Evolutionary conservation across 2,797 vertebrate species (phyloP), one percentile per base, ranked within the genome.

Genomic region (Pelodytes ibericus): DNA sequence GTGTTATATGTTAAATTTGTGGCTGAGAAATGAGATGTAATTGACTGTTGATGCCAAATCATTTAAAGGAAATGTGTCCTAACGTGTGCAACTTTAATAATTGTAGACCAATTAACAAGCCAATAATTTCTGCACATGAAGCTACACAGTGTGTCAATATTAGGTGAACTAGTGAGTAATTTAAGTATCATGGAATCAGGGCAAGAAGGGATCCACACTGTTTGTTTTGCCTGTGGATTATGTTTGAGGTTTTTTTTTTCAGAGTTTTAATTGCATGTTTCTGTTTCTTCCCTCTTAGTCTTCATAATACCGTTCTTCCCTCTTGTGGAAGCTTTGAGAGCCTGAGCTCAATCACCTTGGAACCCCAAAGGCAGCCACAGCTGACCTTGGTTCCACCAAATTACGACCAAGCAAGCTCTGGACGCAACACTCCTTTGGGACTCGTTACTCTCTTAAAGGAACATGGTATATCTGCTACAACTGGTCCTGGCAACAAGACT

Each of bases 311-410:
- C 88, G 76, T 88, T 86, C 81, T 93, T 89, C 87, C 94, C 88
- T 82, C 92, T 90, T 85, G 87, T 94, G 83, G 92, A 88, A 89
- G 86, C 91, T 53, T 83, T 93, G 90, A 91, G 88, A 86, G 90
- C 84, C 44, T 95, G 87, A 94, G 65, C 68, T 61, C 84, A 6
- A 0, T 75, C 56, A 20, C n/a, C 33, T 31, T 66, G 31, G 6
- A 60, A 16, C 24, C 62, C 73, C 71, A 51, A 84, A n/a, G 61
- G 75, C 20, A 24, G 0, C 70, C 3, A 0, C 60, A 74, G 30
- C 67, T 20, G 1, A 81, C 66, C 1, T 25, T 27, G 27, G 24
- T 31, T 25, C n/a, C 57, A n/a, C 4, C 16, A 27, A 22, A 27
- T 25, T 11, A 58, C 25, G 61, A 71, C 16, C 63, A 72, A 2